Evolutionary conservation across 2,888 invertebrate species (phyloP).

Genomic region (Cephus runcator): DNA sequence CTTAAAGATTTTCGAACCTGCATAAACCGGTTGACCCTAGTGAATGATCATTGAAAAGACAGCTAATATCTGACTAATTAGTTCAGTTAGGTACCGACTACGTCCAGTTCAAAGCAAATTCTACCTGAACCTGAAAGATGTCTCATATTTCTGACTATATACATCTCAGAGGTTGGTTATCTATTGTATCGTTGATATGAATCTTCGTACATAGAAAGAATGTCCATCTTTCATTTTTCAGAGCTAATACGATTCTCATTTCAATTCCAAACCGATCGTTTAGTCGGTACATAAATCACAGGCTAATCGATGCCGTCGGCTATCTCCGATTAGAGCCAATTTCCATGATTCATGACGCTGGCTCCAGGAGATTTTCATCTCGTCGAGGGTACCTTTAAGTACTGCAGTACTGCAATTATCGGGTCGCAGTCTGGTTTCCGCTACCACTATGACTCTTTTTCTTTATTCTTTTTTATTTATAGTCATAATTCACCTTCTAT

Average conservation of each 20-base stretch:
- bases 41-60: neutral
- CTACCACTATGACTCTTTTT: neutral
- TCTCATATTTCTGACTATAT: neutral
- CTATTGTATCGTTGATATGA: neutral
- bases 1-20: neutral
- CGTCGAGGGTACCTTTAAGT: neutral
- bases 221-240: neutral
- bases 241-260: neutral
- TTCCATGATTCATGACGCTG: neutral
- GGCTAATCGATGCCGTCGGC: neutral
- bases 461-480: neutral
- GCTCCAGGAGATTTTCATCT: neutral
- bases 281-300: neutral
- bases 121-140: conserved; percentile 12
- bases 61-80: conserved; percentile 21
- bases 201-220: neutral
- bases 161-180: neutral
- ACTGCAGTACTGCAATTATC: neutral
- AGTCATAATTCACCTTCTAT: neutral
- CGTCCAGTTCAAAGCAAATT: conserved; percentile 19
- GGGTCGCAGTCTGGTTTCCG: neutral
- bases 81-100: conserved; percentile 18
- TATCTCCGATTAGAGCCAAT: neutral
- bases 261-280: neutral
- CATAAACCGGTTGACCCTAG: neutral